Conservation (phyloP, 2,797 vertebrate genomes). For the Neostethus bicornis region DNA sequence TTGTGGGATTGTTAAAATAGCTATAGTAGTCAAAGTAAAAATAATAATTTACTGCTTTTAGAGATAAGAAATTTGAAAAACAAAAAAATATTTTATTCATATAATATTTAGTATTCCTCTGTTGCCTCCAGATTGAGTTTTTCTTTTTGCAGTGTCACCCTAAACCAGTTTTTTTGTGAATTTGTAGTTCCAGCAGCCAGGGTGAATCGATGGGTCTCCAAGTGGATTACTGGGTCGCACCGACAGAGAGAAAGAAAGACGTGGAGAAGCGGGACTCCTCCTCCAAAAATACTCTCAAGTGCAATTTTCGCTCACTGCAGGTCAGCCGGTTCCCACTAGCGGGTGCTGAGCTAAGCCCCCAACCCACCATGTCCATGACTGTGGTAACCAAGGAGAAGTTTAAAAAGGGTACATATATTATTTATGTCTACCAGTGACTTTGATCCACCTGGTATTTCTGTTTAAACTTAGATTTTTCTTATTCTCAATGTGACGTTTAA, state of each 20-base stretch:
- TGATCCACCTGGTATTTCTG: neutral
- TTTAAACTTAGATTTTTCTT: neutral
- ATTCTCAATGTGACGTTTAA: neutral
- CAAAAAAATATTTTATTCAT: too few relatives aligned
- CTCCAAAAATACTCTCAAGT: slow-evolving; percentile 96
- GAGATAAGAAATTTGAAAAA: too few relatives aligned
- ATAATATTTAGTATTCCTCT: too few relatives aligned
- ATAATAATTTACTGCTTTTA: too few relatives aligned
- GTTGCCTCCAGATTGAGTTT: neutral
- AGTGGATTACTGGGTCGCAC: slow-evolving; percentile 96
- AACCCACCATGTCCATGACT: slow-evolving; percentile 95
- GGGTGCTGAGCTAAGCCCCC: slow-evolving; percentile 80
- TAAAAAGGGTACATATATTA: slow-evolving; percentile 87
- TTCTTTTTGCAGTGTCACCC: neutral
- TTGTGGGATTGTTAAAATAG: too few relatives aligned
- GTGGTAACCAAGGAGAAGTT: slow-evolving; percentile 99
- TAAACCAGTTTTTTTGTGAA: neutral
- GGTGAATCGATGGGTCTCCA: slow-evolving; percentile 95
- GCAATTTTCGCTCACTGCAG: slow-evolving; percentile 99
- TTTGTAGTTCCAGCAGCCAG: slow-evolving; percentile 76
- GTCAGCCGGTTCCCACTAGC: slow-evolving; percentile 93
- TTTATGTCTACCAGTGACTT: neutral
- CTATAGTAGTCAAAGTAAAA: too few relatives aligned
- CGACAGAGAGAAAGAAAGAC: slow-evolving; percentile 90
- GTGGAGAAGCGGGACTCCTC: slow-evolving; percentile 90